Conservation (phyloP, 2,797 vertebrate genomes). For the Chromobotia macracanthus region DNA sequence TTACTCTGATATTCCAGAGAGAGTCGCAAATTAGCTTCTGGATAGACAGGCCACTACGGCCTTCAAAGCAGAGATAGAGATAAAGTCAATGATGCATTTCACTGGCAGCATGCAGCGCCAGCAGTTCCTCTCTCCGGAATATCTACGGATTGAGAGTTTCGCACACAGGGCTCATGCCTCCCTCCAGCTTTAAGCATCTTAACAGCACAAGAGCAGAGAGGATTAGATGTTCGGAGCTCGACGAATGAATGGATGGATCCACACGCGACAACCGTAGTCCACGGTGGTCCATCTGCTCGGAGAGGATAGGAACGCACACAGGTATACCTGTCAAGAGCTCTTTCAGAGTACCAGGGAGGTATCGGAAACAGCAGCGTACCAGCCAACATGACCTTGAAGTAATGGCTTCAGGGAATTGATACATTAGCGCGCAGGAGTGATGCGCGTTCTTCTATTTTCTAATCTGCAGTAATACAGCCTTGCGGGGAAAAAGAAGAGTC, state of each 20-base stretch:
- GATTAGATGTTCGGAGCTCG: slow-evolving; percentile 46
- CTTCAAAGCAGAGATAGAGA: slow-evolving; percentile 21
- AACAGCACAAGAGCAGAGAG: slow-evolving; percentile 51
- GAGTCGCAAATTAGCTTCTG: slow-evolving; percentile 37
- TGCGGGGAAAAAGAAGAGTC: slow-evolving; percentile 34
- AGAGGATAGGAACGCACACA: slow-evolving; percentile 43
- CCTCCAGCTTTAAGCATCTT: slow-evolving; percentile 48
- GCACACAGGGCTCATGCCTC: slow-evolving; percentile 43
- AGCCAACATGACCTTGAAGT: slow-evolving; percentile 53
- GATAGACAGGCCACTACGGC: slow-evolving; percentile 13
- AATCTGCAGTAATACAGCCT: slow-evolving; percentile 51
- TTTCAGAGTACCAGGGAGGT: slow-evolving; percentile 41
- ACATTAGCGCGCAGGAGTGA: slow-evolving; percentile 47
- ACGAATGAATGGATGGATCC: slow-evolving; percentile 37
- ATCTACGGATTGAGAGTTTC: slow-evolving; percentile 42
- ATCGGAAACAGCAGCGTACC: slow-evolving; percentile 37
- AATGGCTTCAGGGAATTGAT: slow-evolving; percentile 52
- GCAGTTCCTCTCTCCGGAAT: slow-evolving; percentile 13
- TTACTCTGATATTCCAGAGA: slow-evolving; percentile 34
- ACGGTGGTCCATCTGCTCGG: slow-evolving; percentile 48
- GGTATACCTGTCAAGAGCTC: slow-evolving; percentile 43
- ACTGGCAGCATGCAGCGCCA: slow-evolving; percentile 8
- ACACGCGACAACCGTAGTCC: slow-evolving; percentile 1
- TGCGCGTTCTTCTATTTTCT: slow-evolving; percentile 43
- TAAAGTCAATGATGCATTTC: slow-evolving; percentile 37